Base-by-base conservation (phyloP, 2,888 invertebrate genomes). In the Hetaerina titia region DNA sequence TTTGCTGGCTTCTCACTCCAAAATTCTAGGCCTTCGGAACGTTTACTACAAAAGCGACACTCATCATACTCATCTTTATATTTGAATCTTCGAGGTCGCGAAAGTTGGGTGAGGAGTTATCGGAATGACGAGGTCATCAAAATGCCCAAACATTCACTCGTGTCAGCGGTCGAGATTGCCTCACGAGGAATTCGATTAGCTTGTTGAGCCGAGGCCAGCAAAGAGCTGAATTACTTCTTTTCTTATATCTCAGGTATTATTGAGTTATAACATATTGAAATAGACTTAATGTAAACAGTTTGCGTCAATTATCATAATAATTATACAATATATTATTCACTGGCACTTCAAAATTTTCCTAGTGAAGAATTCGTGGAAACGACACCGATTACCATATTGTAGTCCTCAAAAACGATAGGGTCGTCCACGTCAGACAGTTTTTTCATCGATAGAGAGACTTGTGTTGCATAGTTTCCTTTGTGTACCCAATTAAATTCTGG, bases 151-250 rank as follows among this genome's bases (percentile, higher is more conserved):
- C 81, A 81, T 81, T 81, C 74, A 25, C 25, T 25, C 25, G 81
- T 81, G n/a, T 81, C 81, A 81, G 81, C 81, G 81, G 31, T 81
- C 81, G 81, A 81, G 81, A 81, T 81, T 81, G 31, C 81, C 81
- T 81, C 81, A 81, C 81, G 25, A 31, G 81, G 11, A 81, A 81
- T 31, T 13, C 81, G 81, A 81, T 31, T 81, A 81, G 31, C 81
- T 9, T 81, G 13, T 31, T 4, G 11, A 31, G 81, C 17, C 25
- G 22, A 81, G 81, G n/a, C 25, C 25, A 81, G 25, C 81, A 81
- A 81, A 81, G 31, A 31, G 25, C 31, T 25, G 81, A 25, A 31
- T 25, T 25, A 31, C 25, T 31, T 5, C 15, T 31, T 5, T 81
- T 31, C 13, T 31, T 81, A 2, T 11, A 11, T 13, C 13, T 8